Base-by-base conservation (phyloP, 2,888 invertebrate species). In the Bugulina stolonifera region DNA sequence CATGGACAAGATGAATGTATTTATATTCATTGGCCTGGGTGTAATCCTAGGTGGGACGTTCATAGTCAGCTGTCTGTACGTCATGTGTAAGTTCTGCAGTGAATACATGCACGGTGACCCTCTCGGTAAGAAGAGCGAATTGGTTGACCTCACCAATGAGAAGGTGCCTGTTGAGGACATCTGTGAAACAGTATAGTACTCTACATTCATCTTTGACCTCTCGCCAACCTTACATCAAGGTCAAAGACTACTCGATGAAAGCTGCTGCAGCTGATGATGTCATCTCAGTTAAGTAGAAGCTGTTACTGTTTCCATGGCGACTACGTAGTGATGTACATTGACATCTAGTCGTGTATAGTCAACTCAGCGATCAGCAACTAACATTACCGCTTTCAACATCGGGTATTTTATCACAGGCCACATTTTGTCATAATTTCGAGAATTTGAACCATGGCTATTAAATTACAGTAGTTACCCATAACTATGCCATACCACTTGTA, bases 51-150 rank as follows among this genome's bases (percentile, higher is more conserved):
- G 70, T 3, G 70, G 70, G 23, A 70, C 70, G 5, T 43, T 70
- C 3, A 25, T 43, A n/a, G 70, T 70, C 3, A 23, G 23, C 52
- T 54, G 43, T 25, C 29, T 70, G 18, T 70, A 70, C 52, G 70
- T 70, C 25, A 35, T 70, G 18, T 70, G 70, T 29, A 70, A 70
- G 25, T 54, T 70, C 25, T 70, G 70, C 70, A 43, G 70, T 54
- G 70, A 70, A 25, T 54, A 35, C 52, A 3, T 70, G 3, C 32
- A 64, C 32, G 32, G 32, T 10, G 64, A 64, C 32, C 64, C 64
- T 10, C 27, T 25, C 25, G 64, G 32, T 18, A 64, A 64, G 32
- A 2, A 25, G 32, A 34, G 27, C 32, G 64, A 64, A 10, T 18
- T 3, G 10, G 32, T 10, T 10, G 27, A 27, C 2, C n/a, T 64